These are phyloP conservation scores for Tragelaphus buxtoni DNA, from an alignment of 2,113 vertebrate genomes.

Conservation along the genomic window DNA sequence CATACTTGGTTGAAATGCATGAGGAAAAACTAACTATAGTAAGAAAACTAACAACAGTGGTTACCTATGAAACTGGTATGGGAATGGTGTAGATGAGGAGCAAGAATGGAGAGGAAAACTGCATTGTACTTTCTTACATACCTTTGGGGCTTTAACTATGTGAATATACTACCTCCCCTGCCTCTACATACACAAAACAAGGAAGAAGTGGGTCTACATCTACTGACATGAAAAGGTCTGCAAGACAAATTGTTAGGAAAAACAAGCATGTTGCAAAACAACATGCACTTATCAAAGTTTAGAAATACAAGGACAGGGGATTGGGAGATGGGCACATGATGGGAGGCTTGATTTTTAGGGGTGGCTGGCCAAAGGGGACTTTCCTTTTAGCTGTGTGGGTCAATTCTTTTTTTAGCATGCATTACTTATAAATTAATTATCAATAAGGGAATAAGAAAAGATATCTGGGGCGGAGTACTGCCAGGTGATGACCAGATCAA, in stretches of 20 bases:
- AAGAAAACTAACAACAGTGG: neutral
- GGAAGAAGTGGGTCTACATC: neutral
- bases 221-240: neutral
- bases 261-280: neutral
- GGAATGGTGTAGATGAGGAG: neutral
- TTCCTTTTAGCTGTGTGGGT: neutral
- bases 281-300: neutral
- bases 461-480: neutral
- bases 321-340: neutral
- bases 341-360: neutral
- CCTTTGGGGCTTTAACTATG: neutral
- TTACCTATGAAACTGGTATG: neutral
- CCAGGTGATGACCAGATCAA: neutral
- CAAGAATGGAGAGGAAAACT: neutral
- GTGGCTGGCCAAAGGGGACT: neutral
- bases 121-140: neutral
- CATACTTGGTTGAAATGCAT: neutral
- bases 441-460: neutral
- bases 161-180: neutral
- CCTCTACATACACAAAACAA: neutral
- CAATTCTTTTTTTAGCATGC: neutral
- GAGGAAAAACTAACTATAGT: neutral
- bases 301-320: neutral
- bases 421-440: neutral
- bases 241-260: neutral